Evolutionary conservation across 1,140 invertebrate species (phyloP).

Genomic region (Trissolcus basalis): DNA sequence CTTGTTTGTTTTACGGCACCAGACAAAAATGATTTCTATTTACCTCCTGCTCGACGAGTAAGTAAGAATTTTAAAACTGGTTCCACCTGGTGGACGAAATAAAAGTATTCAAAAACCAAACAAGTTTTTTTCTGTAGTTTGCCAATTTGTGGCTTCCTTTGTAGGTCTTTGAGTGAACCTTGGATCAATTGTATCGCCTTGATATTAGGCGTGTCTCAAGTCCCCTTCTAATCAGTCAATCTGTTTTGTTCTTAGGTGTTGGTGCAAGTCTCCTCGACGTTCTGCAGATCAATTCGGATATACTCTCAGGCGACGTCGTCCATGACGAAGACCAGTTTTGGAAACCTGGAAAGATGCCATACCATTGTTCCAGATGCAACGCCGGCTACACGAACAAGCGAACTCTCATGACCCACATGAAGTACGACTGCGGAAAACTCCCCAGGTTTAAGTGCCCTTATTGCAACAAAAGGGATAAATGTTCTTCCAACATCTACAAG

Average conservation of each 20-base stretch:
- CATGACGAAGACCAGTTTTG: conserved; percentile 62
- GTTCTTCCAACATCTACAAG: conserved; percentile 74
- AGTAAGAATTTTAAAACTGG: too few species aligned
- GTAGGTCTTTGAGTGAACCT: conserved; percentile 14
- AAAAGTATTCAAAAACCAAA: too few species aligned
- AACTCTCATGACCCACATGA: conserved; percentile 80
- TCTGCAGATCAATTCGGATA: conserved; percentile 51
- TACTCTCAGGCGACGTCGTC: conserved; percentile 29
- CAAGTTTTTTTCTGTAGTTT: too few species aligned
- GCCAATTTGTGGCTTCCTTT: too few species aligned
- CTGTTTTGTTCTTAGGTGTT: conserved; percentile 68
- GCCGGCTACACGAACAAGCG: conserved; percentile 70
- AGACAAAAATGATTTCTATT: too few species aligned
- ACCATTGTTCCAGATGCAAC: conserved; percentile 69
- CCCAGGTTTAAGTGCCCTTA: conserved; percentile 82
- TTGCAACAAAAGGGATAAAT: conserved; percentile 75
- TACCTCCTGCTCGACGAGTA: too few species aligned
- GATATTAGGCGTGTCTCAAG: conserved; percentile 21
- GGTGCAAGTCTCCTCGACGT: conserved; percentile 58
- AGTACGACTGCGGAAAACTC: conserved; percentile 83
- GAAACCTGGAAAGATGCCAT: conserved; percentile 59
- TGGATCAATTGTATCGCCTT: conserved; percentile 13
- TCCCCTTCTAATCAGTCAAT: conserved; percentile 20
- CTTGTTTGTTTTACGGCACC: too few species aligned
- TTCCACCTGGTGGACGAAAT: too few species aligned